Conservation (phyloP, 2,797 vertebrate species). For the Manis crassicaudata region DNA sequence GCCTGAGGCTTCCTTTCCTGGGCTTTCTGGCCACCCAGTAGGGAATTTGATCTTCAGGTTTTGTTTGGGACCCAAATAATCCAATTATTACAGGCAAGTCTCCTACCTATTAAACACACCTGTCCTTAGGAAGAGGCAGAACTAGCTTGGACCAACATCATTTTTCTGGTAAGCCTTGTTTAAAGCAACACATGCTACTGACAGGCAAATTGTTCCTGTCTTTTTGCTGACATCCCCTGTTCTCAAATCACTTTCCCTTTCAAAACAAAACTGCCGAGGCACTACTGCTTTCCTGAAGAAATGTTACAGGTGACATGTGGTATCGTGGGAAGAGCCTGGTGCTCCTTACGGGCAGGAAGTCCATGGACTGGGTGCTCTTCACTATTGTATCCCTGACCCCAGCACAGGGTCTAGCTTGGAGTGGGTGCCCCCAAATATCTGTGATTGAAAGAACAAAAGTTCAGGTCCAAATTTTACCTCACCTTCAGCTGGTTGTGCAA, state of each 20-base stretch:
- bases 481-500: rapidly evolving
- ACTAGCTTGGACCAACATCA: background rate
- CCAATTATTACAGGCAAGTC: background rate
- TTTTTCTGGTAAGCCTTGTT: background rate
- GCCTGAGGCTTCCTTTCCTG: background rate
- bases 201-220: background rate
- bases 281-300: background rate
- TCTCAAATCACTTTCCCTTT: background rate
- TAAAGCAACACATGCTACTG: background rate
- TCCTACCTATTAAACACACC: background rate
- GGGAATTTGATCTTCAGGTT: background rate
- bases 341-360: background rate
- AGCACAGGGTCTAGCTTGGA: rapidly evolving
- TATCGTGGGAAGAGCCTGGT: background rate
- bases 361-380: rapidly evolving
- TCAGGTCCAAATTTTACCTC: background rate
- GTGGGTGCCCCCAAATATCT: background rate
- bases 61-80: background rate
- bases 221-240: background rate
- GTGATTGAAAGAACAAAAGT: background rate
- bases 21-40: background rate
- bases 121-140: background rate
- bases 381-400: rapidly evolving
- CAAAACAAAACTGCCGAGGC: background rate
- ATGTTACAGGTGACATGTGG: background rate